A percentile compares a stretch with the other conserved stretches of the same genome.
Conservation (phyloP, 2,113 vertebrate species). For the Tenebrosternarchus preto region DNA sequence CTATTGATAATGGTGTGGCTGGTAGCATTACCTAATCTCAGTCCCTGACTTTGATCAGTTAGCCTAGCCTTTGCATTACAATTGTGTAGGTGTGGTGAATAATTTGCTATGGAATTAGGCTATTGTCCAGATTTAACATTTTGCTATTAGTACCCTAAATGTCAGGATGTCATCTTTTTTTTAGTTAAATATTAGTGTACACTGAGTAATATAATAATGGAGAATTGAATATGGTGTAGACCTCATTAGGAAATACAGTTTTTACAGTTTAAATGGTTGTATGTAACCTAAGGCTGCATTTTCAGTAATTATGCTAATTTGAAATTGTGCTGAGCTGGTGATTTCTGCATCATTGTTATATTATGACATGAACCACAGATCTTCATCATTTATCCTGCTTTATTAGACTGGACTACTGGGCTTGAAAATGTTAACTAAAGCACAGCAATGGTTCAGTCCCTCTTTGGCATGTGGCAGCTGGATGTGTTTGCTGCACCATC, state of each 20-base stretch:
- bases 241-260: background rate
- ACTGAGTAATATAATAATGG: too few species aligned
- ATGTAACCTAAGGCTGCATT: background rate
- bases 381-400: background rate
- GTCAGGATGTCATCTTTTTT: background rate
- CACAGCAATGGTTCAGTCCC: too few species aligned
- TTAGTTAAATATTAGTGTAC: background rate
- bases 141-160: background rate
- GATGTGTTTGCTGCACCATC: too few species aligned
- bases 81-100: conserved; percentile 23
- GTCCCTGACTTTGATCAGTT: background rate
- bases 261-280: background rate
- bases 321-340: background rate
- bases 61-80: background rate
- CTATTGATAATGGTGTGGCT: background rate
- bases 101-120: too few species aligned
- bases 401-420: too few species aligned
- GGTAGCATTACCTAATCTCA: conserved; percentile 10
- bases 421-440: too few species aligned
- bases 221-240: background rate
- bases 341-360: background rate
- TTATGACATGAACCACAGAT: background rate
- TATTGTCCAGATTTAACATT: background rate
- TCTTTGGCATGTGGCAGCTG: too few species aligned
- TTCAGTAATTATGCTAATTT: background rate